These are phyloP conservation scores for Parapsyche elsis DNA, from an alignment of 1,140 invertebrate genomes.

Conservation along the genomic window DNA sequence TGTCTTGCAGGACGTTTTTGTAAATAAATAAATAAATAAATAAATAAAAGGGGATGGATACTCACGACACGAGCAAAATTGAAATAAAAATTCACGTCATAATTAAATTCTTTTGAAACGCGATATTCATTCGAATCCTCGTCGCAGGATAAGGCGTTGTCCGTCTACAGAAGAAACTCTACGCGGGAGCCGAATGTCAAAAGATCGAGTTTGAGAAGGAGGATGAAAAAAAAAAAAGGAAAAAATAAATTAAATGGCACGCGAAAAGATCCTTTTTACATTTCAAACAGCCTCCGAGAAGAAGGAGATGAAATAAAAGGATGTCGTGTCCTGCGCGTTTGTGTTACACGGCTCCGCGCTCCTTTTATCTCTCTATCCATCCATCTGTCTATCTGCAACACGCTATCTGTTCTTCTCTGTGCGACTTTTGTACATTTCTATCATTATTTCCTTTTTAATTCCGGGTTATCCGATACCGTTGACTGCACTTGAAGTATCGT, in stretches of 20 bases:
- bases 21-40: no score
- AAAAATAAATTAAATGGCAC: not conserved
- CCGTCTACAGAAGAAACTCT: not conserved
- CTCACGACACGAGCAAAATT: not conserved
- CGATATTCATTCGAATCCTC: constrained; percentile 10
- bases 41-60: no score
- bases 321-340: not conserved
- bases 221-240: not conserved
- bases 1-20: no score
- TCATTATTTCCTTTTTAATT: not conserved
- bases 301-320: not conserved
- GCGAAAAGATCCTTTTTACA: constrained; percentile 6
- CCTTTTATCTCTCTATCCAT: not conserved
- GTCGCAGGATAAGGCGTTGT: not conserved
- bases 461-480: no score
- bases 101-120: constrained; percentile 30
- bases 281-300: not conserved
- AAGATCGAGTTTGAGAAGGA: not conserved
- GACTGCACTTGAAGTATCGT: no score
- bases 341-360: no score
- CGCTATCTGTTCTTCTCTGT: not conserved
- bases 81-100: constrained; percentile 18
- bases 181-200: not conserved
- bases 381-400: not conserved
- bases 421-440: not conserved